These are phyloP conservation scores for Selenia dentaria DNA, from an alignment of 2,888 invertebrate species.

Conservation along the genomic window DNA sequence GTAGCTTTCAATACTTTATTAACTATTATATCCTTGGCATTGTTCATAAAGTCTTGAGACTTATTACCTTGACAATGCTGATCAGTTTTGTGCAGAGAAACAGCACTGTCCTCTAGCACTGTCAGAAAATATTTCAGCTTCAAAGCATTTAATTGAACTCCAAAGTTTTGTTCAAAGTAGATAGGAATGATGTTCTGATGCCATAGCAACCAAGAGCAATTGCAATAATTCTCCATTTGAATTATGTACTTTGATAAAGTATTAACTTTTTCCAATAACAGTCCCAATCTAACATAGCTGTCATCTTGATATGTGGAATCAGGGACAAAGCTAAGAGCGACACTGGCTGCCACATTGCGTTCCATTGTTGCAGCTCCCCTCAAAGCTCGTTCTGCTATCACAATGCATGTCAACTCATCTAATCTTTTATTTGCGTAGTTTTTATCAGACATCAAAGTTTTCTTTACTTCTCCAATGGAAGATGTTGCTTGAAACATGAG, in stretches of 20 bases:
- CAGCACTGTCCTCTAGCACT: constrained; percentile 72
- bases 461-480: constrained; percentile 88
- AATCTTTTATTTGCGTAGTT: constrained; percentile 87
- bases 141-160: constrained; percentile 86
- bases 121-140: constrained; percentile 81
- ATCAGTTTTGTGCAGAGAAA: constrained; percentile 64
- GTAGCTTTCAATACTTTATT: constrained; percentile 87
- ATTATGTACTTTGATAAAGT: constrained; percentile 85
- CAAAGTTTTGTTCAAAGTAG: constrained; percentile 90
- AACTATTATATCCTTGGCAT: constrained; percentile 73
- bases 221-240: constrained; percentile 85
- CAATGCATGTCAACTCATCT: constrained; percentile 90
- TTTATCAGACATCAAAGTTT: constrained; percentile 86
- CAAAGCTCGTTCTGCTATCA: constrained; percentile 88
- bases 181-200: constrained; percentile 91
- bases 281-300: constrained; percentile 85
- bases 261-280: constrained; percentile 87
- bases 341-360: constrained; percentile 86
- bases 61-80: constrained; percentile 51
- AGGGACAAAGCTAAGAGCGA: constrained; percentile 88
- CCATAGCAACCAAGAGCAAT: constrained; percentile 92
- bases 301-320: constrained; percentile 86
- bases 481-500: constrained; percentile 89
- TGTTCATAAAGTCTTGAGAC: constrained; percentile 60
- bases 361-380: constrained; percentile 87